Percentiles rank a stretch among this genome's conserved stretches.
phyloP scores from a whole-genome alignment of 2,113 vertebrate species.

The Gallinago media region DNA sequence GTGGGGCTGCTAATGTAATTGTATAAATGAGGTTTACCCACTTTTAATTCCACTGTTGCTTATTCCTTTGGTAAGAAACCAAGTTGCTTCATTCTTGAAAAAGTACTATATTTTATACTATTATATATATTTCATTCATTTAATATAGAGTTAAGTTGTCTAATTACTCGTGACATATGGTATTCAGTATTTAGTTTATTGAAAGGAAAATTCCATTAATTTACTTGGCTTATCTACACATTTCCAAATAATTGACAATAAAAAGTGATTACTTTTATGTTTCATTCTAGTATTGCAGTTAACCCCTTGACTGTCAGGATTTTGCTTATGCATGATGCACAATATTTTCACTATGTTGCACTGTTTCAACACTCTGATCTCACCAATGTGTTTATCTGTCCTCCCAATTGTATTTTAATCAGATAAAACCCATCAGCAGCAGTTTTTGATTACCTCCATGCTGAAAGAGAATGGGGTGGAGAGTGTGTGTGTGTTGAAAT shows the following conservation, averaged over 20 bases:
- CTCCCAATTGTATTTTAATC: neutral
- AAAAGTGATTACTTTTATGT: neutral
- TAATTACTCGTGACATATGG: conserved; percentile 31
- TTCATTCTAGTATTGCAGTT: neutral
- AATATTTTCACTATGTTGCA: neutral
- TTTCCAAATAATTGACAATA: conserved; percentile 28
- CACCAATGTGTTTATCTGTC: neutral
- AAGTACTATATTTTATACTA: conserved; percentile 27
- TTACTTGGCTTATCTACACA: neutral
- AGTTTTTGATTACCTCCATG: neutral
- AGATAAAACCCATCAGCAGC: neutral
- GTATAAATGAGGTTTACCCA: neutral
- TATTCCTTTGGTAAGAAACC: conserved; percentile 7
- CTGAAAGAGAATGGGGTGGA: neutral
- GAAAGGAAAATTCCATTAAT: neutral
- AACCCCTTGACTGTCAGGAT: neutral
- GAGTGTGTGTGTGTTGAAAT: neutral
- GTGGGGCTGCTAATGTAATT: conserved; percentile 7
- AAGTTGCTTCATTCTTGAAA: conserved; percentile 2
- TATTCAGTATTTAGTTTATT: neutral
- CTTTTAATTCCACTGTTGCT: neutral
- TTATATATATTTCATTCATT: conserved; percentile 47
- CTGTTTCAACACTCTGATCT: neutral
- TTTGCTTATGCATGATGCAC: neutral
- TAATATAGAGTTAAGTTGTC: conserved; percentile 2